Evolutionary conservation across 1,140 invertebrate genomes (phyloP).

Genomic region (Calliphora vicina): DNA sequence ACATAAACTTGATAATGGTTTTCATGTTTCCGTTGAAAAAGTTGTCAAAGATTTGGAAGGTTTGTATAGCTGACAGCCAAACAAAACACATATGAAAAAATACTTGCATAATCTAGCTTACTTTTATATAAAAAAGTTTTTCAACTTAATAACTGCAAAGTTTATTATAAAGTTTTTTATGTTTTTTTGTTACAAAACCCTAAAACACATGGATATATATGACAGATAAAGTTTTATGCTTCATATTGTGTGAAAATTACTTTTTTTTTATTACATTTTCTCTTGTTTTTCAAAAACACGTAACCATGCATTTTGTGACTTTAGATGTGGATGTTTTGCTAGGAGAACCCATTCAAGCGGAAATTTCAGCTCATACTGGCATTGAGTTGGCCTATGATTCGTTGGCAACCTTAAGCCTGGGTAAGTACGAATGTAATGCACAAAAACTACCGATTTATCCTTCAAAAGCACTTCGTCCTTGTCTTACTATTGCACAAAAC

Average conservation of each 20-base stretch:
- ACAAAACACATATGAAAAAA: neutral
- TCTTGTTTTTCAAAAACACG: neutral
- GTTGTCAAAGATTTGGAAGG: constrained; percentile 71
- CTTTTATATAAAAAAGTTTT: too few relatives aligned
- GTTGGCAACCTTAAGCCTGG: constrained; percentile 67
- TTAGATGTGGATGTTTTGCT: constrained; percentile 71
- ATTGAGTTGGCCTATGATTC: constrained; percentile 68
- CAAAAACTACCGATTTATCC: constrained; percentile 1
- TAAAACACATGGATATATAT: neutral
- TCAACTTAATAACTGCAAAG: neutral
- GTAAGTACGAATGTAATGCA: constrained; percentile 59
- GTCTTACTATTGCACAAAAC: neutral
- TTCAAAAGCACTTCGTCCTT: neutral
- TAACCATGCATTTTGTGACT: neutral
- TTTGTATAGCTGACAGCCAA: constrained; percentile 58
- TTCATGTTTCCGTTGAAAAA: constrained; percentile 69
- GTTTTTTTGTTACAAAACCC: neutral
- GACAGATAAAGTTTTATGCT: neutral
- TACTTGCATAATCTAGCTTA: too few relatives aligned
- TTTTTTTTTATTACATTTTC: neutral
- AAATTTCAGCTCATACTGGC: constrained; percentile 69
- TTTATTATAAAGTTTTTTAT: neutral
- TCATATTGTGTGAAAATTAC: neutral
- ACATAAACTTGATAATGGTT: constrained; percentile 68
- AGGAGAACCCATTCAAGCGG: constrained; percentile 70